Base-by-base conservation (phyloP, 2,888 invertebrate genomes). In the Drosophila infuscata region DNA sequence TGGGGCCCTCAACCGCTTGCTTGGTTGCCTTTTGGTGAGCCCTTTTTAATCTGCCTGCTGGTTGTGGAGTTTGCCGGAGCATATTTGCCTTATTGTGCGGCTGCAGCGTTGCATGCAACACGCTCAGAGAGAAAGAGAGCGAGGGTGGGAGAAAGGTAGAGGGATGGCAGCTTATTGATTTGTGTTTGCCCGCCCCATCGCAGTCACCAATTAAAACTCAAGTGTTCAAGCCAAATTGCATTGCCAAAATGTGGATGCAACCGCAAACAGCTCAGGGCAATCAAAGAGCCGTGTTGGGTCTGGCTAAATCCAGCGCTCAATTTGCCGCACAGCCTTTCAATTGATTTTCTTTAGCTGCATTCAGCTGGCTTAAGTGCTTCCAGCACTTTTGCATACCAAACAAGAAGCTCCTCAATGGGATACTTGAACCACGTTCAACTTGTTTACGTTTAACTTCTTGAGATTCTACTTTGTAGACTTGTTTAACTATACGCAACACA, bases 151-250 rank as follows among this genome's bases (percentile, higher is more conserved):
- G 25, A 3, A 25, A 4, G 30, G 35, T 3, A 20, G 12, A 15
- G 7, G 7, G 0, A 46, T 12, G 70, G 69, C 75, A 33, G 65
- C 70, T 84, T 79, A 84, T 84, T 86, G 83, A 86, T 84, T 83
- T 76, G 77, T 43, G 59, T 53, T 53, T 52, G 20, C 52, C 60
- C 68, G 58, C 72, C 68, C 58, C 65, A 63, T 46, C 46, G 60
- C 49, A 54, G 59, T 41, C 58, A 60, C 62, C 84, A 85, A 85
- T 85, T 85, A 87, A 84, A 82, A 87, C 64, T 70, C 84, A 69
- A 76, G 78, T 74, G 62, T 57, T 75, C 66, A 74, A 68, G 85
- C 85, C 82, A 79, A 87, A 87, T 85, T 87, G 78, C 82, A 65
- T 15, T 70, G 68, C 52, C 67, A 36, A 49, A 52, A 74, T 71